phyloP scores from a whole-genome alignment of 2,888 invertebrate genomes.

The Machimus rusticus region DNA sequence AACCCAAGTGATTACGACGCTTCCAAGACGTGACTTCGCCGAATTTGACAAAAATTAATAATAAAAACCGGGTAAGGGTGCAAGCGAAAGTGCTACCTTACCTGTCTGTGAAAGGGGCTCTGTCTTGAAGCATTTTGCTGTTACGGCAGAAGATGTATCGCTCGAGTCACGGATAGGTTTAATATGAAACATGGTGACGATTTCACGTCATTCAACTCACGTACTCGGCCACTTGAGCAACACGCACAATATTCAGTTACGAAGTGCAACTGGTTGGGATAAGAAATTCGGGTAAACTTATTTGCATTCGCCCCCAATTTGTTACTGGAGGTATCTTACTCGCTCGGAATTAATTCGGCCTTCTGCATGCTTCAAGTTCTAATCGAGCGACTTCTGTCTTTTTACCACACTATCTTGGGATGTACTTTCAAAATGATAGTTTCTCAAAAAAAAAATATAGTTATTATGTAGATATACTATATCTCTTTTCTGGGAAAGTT shows the following conservation, averaged over 20 bases:
- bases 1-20: background rate
- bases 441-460: background rate
- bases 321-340: background rate
- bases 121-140: background rate
- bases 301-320: slow-evolving; percentile 22
- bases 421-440: background rate
- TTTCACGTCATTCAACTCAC: slow-evolving; percentile 2
- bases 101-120: background rate
- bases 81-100: background rate
- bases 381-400: background rate
- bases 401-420: background rate
- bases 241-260: slow-evolving; percentile 8
- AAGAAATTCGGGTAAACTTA: slow-evolving; percentile 10
- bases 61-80: background rate
- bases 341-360: background rate
- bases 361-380: background rate
- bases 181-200: background rate
- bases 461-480: too few relatives aligned
- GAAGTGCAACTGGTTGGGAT: slow-evolving; percentile 19
- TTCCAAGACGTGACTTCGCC: background rate
- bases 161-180: background rate
- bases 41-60: slow-evolving; percentile 25
- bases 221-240: slow-evolving; percentile 8
- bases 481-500: too few relatives aligned
- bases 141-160: background rate